Percentiles rank a stretch among this genome's conserved stretches.
These are phyloP conservation scores for Heliocidaris erythrogramma DNA, from an alignment of 35 echinoderm and acorn worm species.

Conservation along the genomic window DNA sequence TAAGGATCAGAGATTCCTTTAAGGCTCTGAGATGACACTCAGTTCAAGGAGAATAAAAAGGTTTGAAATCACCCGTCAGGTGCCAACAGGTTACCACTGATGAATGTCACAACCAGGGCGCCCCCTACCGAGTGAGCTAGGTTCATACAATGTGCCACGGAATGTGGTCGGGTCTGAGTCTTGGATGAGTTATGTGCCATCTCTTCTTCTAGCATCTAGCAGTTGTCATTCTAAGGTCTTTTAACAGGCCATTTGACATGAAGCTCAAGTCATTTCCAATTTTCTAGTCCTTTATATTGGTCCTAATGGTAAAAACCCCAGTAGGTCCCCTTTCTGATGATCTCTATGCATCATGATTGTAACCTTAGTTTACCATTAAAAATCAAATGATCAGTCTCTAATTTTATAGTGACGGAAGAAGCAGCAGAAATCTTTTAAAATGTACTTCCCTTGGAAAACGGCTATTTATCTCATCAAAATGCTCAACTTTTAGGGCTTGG, in stretches of 20 bases:
- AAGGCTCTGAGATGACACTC: not conserved
- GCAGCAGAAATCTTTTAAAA: too few species aligned
- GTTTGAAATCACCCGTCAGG: not conserved
- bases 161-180: too few species aligned
- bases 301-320: not conserved
- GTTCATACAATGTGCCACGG: not conserved
- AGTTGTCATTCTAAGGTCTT: not conserved
- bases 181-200: too few species aligned
- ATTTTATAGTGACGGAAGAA: too few species aligned
- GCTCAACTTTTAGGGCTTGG: too few species aligned
- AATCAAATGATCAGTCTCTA: too few species aligned
- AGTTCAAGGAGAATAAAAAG: not conserved
- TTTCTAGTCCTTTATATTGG: not conserved
- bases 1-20: not conserved
- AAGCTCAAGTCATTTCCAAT: not conserved
- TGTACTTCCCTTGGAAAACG: too few species aligned
- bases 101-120: not conserved
- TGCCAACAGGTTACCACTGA: not conserved
- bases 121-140: not conserved
- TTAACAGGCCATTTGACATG: not conserved
- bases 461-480: too few species aligned
- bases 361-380: too few species aligned
- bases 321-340: too few species aligned
- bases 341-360: too few species aligned
- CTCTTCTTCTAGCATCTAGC: too few species aligned